Percentiles rank a stretch among this genome's conserved stretches.
Evolutionary conservation across 2,797 vertebrate genomes (phyloP).

Genomic region (Saxicola maurus): DNA sequence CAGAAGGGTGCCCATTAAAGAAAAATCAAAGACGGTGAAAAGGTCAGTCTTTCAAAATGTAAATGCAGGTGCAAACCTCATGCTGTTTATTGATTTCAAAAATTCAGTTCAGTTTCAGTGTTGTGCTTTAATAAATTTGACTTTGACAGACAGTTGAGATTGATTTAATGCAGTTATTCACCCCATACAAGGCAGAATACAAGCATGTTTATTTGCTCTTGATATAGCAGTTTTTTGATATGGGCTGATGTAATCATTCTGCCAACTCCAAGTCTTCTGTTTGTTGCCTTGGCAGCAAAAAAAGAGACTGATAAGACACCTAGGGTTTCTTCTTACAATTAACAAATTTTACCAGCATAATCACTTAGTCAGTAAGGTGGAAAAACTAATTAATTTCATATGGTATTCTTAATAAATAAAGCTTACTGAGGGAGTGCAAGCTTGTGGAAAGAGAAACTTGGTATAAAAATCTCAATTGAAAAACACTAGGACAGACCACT

Average conservation of each 20-base stretch:
- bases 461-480: neutral
- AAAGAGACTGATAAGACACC: neutral
- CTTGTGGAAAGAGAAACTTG: neutral
- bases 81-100: conserved; percentile 11
- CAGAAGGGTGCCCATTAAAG: neutral
- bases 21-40: conserved; percentile 41
- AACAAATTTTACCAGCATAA: neutral
- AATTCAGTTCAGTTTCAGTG: neutral
- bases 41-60: conserved; percentile 42
- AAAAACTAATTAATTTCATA: neutral
- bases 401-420: neutral
- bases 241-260: neutral
- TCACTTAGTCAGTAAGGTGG: neutral
- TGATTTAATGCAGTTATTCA: conserved; percentile 33
- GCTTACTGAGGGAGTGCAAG: neutral
- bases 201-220: conserved; percentile 14
- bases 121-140: conserved; percentile 25
- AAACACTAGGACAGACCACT: neutral
- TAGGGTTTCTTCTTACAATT: neutral
- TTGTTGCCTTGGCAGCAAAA: neutral
- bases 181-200: neutral
- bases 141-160: conserved; percentile 43
- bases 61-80: neutral
- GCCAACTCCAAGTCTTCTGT: neutral
- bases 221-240: neutral